Percentiles rank a stretch among this genome's conserved stretches.
phyloP scores from a whole-genome alignment of 1,140 invertebrate species.

The Polyergus mexicanus region DNA sequence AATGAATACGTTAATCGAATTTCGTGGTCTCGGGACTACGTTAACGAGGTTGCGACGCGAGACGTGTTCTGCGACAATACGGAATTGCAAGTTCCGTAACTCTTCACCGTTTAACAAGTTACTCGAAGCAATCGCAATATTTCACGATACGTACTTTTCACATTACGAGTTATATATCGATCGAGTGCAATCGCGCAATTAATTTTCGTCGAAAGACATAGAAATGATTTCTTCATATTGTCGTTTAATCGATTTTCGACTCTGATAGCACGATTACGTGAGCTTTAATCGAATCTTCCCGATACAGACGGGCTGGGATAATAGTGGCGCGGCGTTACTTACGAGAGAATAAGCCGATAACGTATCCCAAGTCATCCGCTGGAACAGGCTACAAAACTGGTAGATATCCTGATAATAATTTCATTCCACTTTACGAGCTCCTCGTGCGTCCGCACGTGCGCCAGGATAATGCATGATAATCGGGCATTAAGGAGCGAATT shows the following conservation, averaged over 20 bases:
- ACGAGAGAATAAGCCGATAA: conserved; percentile 27
- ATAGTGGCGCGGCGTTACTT: conserved; percentile 31
- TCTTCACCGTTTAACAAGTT: conserved; percentile 24
- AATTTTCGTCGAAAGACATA: not conserved
- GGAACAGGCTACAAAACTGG: conserved; percentile 25
- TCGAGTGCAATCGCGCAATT: not conserved
- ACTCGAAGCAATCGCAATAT: conserved; percentile 27
- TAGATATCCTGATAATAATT: conserved; percentile 73
- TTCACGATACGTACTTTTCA: not conserved
- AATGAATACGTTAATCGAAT: conserved; percentile 52
- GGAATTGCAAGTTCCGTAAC: conserved; percentile 31
- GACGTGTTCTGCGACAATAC: conserved; percentile 38
- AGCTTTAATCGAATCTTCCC: conserved; percentile 31
- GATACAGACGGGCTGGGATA: conserved; percentile 26
- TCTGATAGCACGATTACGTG: not conserved
- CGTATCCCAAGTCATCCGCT: conserved; percentile 34
- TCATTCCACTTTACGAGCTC: conserved; percentile 63
- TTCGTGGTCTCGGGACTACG: conserved; percentile 11
- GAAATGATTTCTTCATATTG: not conserved
- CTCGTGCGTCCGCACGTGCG: conserved; percentile 23
- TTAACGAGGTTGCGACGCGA: conserved; percentile 30
- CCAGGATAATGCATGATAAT: conserved; percentile 76
- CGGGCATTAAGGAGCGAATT: conserved; percentile 76
- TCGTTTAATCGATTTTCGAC: conserved; percentile 24
- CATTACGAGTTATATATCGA: not conserved